These are phyloP conservation scores for Acronicta alni DNA, from an alignment of 2,888 invertebrate genomes.

Conservation along the genomic window DNA sequence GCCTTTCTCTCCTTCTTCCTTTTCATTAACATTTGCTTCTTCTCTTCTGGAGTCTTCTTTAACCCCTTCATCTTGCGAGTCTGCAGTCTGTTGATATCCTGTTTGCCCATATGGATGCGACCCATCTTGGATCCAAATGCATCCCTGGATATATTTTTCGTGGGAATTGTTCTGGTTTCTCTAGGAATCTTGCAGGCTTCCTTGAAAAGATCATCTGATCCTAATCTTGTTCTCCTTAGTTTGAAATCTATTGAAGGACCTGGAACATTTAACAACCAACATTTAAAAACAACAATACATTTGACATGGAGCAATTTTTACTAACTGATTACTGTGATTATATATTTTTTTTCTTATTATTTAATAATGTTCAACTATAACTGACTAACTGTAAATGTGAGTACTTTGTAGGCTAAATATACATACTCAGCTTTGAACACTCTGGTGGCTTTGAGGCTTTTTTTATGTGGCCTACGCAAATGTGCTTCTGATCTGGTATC, in stretches of 20 bases:
- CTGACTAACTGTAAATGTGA: too few relatives aligned
- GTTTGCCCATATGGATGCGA: constrained; percentile 97
- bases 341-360: too few relatives aligned
- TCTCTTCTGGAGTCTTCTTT: constrained; percentile 92
- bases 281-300: too few relatives aligned
- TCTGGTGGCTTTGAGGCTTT: too few relatives aligned
- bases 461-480: too few relatives aligned
- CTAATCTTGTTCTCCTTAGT: constrained; percentile 95
- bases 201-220: constrained; percentile 96
- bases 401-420: too few relatives aligned
- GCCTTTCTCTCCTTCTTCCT: constrained; percentile 82
- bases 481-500: too few relatives aligned
- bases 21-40: constrained; percentile 88
- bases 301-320: too few relatives aligned
- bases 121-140: constrained; percentile 96
- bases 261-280: constrained; percentile 57
- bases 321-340: too few relatives aligned
- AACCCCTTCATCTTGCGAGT: constrained; percentile 97
- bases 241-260: constrained; percentile 97
- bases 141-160: constrained; percentile 97
- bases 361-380: too few relatives aligned
- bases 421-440: too few relatives aligned
- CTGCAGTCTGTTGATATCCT: constrained; percentile 95
- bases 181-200: constrained; percentile 94
- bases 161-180: constrained; percentile 93